Base-by-base conservation (phyloP, 2,113 vertebrate species). In the Pluvianellus socialis region DNA sequence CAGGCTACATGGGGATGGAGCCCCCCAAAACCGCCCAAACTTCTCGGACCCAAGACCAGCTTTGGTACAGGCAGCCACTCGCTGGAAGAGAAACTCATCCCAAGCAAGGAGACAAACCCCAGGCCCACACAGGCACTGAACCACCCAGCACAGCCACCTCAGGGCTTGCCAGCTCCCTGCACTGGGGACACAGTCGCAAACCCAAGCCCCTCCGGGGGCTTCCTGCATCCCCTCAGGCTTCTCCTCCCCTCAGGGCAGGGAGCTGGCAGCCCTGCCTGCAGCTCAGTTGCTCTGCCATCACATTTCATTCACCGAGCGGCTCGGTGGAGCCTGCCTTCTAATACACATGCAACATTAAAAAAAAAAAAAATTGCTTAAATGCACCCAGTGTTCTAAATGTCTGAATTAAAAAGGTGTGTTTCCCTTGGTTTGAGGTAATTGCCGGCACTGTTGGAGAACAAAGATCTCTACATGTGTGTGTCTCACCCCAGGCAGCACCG, bases 341-440 rank as follows among this genome's bases (percentile, higher is more conserved):
- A 90, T 65, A 94, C 62, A 63, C 74, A 44, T 1, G 6, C 20
- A 59, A 65, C 35, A 92, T 52, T 11, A 44, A 49, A 49, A 49
- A 47, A 70, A 95, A 62, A 91, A 92, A 82, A 82, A 77, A 47
- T 93, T 94, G 83, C 88, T 88, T 94, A 92, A 74, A 93, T 22
- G 66, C 79, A 20, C 89, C 63, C 66, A 50, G 77, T 75, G 50
- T 73, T 92, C 90, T 47, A 88, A 90, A 84, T 3, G 4, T 27
- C 55, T 67, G 77, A 83, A 59, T 92, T 63, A 12, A 72, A 92
- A 83, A 89, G 58, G 49, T 35, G 38, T 16, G 0, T 62, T 90
- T 79, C 63, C 38, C 74, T 84, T 0, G 0, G 44, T 71, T 93
- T 58, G 70, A 74, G 63, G 42, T 33, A 79, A 86, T 86, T 0